Evolutionary conservation across 1,140 invertebrate species (phyloP).

Genomic region (Nymphalis io): DNA sequence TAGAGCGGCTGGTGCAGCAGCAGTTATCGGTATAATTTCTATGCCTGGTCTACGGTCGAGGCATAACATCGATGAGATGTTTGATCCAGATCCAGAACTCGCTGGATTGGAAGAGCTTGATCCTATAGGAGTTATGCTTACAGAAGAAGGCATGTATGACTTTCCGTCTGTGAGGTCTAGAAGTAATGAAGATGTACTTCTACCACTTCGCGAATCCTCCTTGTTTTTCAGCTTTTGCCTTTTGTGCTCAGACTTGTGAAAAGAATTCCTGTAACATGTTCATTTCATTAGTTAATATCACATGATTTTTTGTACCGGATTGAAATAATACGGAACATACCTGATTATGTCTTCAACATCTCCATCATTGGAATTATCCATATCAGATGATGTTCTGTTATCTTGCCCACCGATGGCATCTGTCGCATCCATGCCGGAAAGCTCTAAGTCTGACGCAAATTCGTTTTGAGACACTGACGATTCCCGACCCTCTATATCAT

Average conservation of each 20-base stretch:
- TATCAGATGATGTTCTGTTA: conserved; percentile 81
- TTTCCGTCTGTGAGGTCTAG: conserved; percentile 83
- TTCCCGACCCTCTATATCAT: conserved; percentile 73
- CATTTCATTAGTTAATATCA: conserved; percentile 2
- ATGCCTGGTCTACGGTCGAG: conserved; percentile 87
- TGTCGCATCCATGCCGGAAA: conserved; percentile 83
- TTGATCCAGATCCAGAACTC: conserved; percentile 67
- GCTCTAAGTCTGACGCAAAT: conserved; percentile 83
- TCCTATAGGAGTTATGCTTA: conserved; percentile 90
- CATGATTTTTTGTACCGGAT: not conserved
- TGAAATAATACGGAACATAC: conserved; percentile 43
- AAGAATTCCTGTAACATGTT: conserved; percentile 69
- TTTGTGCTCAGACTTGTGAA: conserved; percentile 80
- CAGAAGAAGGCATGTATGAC: conserved; percentile 84
- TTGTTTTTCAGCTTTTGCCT: conserved; percentile 78
- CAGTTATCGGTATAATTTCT: conserved; percentile 89
- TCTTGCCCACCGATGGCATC: conserved; percentile 79
- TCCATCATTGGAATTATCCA: conserved; percentile 82
- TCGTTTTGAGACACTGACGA: conserved; percentile 82
- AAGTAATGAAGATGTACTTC: conserved; percentile 68
- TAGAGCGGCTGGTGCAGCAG: conserved; percentile 82
- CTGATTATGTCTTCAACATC: conserved; percentile 84
- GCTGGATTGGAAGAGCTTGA: conserved; percentile 59
- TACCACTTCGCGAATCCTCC: conserved; percentile 60
- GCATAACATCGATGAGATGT: conserved; percentile 84